These are phyloP conservation scores for Rhinichthys osculus DNA, from an alignment of 2,797 vertebrate genomes.

Conservation along the genomic window DNA sequence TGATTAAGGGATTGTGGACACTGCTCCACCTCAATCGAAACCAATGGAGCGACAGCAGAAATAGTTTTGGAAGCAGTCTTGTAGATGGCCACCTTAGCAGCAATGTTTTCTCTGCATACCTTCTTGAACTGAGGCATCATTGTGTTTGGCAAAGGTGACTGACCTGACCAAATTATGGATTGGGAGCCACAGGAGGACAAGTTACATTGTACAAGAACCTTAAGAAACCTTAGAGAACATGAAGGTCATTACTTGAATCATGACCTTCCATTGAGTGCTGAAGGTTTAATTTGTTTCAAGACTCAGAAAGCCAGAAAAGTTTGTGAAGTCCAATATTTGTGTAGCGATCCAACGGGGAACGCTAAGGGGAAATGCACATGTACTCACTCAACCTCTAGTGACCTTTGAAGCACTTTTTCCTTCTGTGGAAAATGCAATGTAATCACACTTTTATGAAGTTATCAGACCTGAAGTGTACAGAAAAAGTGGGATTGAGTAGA, in stretches of 20 bases:
- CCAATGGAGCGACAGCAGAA: neutral
- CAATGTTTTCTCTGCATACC: neutral
- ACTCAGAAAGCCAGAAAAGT: neutral
- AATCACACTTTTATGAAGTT: conserved; percentile 24
- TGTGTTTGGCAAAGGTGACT: conserved; percentile 10
- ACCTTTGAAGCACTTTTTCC: conserved; percentile 8
- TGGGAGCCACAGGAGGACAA: neutral
- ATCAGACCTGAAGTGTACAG: neutral
- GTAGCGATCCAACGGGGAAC: neutral
- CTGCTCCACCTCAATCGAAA: neutral
- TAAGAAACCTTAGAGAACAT: neutral
- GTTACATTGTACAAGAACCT: neutral
- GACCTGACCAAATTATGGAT: neutral
- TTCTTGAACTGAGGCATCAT: neutral
- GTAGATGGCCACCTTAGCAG: neutral
- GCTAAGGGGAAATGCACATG: neutral
- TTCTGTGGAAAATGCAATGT: neutral
- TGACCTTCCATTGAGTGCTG: neutral
- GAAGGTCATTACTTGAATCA: neutral
- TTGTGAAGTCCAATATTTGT: conserved; percentile 34
- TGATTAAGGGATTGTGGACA: neutral
- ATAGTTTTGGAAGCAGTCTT: neutral
- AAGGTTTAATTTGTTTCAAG: conserved; percentile 11
- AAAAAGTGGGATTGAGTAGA: neutral
- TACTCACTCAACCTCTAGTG: conserved; percentile 26